Evolutionary conservation across 1,140 invertebrate genomes (phyloP).

Genomic region (Orius insidiosus): DNA sequence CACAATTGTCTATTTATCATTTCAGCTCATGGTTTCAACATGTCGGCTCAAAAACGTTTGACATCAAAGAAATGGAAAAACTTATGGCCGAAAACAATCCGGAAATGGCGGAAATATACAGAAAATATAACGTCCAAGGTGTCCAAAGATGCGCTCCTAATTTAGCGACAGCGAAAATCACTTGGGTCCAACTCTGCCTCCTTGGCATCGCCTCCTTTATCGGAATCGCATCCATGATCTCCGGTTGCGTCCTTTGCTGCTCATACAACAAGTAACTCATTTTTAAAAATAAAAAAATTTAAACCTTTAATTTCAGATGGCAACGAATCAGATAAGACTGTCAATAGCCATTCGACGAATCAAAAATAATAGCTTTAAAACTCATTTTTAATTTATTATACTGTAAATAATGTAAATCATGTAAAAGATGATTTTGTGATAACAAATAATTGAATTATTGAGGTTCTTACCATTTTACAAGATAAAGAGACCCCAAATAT

Average conservation of each 20-base stretch:
- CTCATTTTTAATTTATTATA: too few species aligned
- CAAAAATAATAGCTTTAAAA: too few species aligned
- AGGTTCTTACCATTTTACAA: too few species aligned
- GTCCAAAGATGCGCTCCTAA: slow-evolving; percentile 36
- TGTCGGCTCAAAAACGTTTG: slow-evolving; percentile 37
- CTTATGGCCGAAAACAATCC: slow-evolving; percentile 30
- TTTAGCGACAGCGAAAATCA: slow-evolving; percentile 33
- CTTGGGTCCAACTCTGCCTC: slow-evolving; percentile 44
- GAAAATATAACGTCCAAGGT: slow-evolving; percentile 37
- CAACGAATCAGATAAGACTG: too few species aligned
- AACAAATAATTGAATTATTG: too few species aligned
- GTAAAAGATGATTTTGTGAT: too few species aligned
- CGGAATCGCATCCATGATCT: slow-evolving; percentile 37
- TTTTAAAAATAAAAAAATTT: too few species aligned
- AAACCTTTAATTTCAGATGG: too few species aligned
- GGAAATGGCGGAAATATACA: slow-evolving; percentile 36
- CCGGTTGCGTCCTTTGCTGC: slow-evolving; percentile 41
- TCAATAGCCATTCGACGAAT: too few species aligned
- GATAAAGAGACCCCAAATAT: too few species aligned
- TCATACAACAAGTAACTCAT: slow-evolving; percentile 38
- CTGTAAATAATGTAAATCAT: too few species aligned
- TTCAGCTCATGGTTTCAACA: slow-evolving; percentile 47
- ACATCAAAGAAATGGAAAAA: slow-evolving; percentile 37
- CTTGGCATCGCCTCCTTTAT: slow-evolving; percentile 42
- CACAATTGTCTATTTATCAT: slow-evolving; percentile 1